Conservation (phyloP, 2,113 vertebrate genomes). For the Pygoscelis antarcticus region DNA sequence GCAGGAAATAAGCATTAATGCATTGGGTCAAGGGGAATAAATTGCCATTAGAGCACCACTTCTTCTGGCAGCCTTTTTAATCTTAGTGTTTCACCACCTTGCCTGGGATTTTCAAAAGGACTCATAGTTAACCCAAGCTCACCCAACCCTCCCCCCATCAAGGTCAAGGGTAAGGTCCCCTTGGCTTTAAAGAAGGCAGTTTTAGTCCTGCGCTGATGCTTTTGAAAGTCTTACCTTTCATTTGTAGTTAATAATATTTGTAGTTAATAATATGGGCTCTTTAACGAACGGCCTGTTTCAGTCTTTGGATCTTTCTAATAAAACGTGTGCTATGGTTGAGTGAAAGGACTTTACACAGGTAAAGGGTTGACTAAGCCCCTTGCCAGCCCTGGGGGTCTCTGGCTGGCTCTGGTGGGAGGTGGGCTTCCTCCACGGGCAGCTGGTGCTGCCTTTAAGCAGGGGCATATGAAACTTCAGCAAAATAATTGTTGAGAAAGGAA, state of each 20-base stretch:
- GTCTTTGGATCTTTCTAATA: neutral
- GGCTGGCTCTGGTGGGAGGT: neutral
- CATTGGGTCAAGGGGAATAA: neutral
- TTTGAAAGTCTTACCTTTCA: constrained; percentile 15
- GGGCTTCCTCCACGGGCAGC: neutral
- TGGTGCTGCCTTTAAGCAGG: neutral
- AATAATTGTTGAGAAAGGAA: neutral
- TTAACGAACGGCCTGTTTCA: neutral
- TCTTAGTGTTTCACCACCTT: constrained; percentile 44
- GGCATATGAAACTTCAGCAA: neutral
- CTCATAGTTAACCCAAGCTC: neutral
- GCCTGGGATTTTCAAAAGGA: neutral
- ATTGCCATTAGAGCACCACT: neutral
- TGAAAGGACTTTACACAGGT: neutral
- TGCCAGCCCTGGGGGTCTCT: neutral
- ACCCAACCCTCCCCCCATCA: neutral
- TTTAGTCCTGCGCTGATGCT: neutral
- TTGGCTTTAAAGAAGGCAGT: neutral
- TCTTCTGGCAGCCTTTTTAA: constrained; percentile 29
- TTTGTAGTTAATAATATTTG: neutral
- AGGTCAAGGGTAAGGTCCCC: neutral
- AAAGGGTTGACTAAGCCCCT: neutral
- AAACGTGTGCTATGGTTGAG: neutral
- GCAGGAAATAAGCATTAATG: constrained; percentile 39
- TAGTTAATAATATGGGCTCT: neutral